Evolutionary conservation across 2,888 invertebrate species (phyloP).

Genomic region (Aspidiotus destructor): DNA sequence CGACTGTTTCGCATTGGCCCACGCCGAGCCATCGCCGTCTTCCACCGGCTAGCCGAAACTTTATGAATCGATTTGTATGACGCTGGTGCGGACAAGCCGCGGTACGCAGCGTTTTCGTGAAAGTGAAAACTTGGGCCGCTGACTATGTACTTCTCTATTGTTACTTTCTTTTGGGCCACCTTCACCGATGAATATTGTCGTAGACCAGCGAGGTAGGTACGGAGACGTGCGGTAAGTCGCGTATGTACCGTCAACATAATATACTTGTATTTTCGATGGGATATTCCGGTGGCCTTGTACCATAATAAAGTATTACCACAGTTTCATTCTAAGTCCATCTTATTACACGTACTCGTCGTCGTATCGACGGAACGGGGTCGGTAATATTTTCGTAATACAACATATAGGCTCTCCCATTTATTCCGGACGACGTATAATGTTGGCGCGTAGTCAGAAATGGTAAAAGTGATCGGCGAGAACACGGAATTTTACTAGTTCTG

Average conservation of each 20-base stretch:
- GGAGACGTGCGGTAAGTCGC: background rate
- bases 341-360: background rate
- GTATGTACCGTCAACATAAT: background rate
- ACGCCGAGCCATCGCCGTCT: background rate
- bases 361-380: background rate
- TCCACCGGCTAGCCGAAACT: too few relatives aligned
- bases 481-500: too few relatives aligned
- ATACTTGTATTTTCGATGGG: background rate
- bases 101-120: conserved; percentile 5
- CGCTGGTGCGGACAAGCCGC: background rate
- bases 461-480: too few relatives aligned
- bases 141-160: conserved; percentile 18
- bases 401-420: too few relatives aligned
- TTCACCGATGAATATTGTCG: conserved; percentile 1
- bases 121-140: conserved; percentile 11
- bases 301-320: conserved; percentile 11
- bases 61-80: background rate
- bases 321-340: background rate
- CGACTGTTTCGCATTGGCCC: conserved; percentile 11
- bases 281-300: conserved; percentile 16
- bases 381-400: conserved; percentile 3
- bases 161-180: conserved; percentile 29
- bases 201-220: background rate
- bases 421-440: too few relatives aligned
- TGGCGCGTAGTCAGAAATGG: too few relatives aligned